A percentile compares a stretch with the other conserved stretches of the same genome.
phyloP scores from a whole-genome alignment of 2,888 invertebrate genomes.

The Synergus itoensis region DNA sequence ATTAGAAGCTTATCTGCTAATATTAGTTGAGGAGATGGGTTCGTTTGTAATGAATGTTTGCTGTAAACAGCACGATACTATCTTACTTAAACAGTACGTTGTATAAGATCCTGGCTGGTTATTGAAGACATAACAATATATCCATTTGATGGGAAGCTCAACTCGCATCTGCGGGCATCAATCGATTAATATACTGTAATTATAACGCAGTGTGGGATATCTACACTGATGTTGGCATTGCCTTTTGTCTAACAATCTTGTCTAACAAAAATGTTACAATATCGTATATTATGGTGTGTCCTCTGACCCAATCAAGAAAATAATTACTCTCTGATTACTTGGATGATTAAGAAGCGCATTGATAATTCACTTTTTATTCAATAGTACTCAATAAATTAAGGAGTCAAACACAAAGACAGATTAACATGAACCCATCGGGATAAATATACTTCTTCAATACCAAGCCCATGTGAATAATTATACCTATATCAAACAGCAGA shows the following conservation, averaged over 20 bases:
- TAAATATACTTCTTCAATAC: constrained; percentile 18
- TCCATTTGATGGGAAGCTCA: neutral
- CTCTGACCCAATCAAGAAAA: constrained; percentile 12
- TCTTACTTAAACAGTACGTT: neutral
- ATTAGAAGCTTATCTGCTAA: neutral
- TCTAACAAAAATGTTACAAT: neutral
- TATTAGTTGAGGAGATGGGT: neutral
- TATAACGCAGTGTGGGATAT: neutral
- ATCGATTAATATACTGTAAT: constrained; percentile 25
- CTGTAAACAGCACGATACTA: neutral
- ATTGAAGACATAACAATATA: neutral
- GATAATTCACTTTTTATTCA: constrained; percentile 6
- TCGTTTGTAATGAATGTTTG: neutral
- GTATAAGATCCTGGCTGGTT: too few relatives aligned
- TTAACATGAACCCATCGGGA: neutral
- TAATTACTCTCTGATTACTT: constrained; percentile 17
- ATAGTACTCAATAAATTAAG: neutral
- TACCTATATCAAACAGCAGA: neutral
- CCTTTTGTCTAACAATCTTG: constrained; percentile 4
- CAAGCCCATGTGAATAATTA: constrained; percentile 15
- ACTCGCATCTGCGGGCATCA: neutral
- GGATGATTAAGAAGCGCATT: neutral
- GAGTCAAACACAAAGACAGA: neutral
- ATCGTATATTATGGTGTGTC: constrained; percentile 3
- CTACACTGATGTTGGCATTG: neutral